Conservation (phyloP, 2,113 vertebrate genomes). For the Pterophyllum scalare region DNA sequence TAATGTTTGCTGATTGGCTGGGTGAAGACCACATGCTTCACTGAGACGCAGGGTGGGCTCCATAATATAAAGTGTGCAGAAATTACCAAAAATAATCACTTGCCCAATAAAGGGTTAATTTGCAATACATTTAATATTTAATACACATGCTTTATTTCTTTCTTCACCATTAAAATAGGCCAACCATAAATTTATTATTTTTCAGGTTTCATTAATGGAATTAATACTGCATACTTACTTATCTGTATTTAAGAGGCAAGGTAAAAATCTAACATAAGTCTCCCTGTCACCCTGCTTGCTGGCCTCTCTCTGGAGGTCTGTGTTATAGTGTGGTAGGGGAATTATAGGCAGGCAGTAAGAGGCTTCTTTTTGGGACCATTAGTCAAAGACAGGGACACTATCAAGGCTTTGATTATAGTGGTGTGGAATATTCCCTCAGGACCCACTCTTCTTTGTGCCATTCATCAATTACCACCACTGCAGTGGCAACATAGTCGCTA, state of each 20-base stretch:
- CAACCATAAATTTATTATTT: background rate
- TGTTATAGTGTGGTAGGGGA: slow-evolving; percentile 1
- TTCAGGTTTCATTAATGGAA: background rate
- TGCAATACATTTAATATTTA: background rate
- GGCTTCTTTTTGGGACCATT: slow-evolving; percentile 59
- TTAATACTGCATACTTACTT: background rate
- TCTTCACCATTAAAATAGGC: background rate
- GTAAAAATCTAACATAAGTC: slow-evolving; percentile 4
- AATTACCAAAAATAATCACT: too few species aligned
- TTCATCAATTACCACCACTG: slow-evolving; percentile 62
- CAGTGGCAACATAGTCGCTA: slow-evolving; percentile 24
- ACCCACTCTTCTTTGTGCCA: slow-evolving; percentile 55
- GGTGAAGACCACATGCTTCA: too few species aligned
- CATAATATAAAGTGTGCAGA: too few species aligned
- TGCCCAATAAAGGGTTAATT: background rate
- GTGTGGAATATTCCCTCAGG: slow-evolving; percentile 43
- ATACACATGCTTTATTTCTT: background rate
- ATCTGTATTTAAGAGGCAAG: slow-evolving; percentile 1
- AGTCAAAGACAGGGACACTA: slow-evolving; percentile 66
- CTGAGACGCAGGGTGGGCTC: too few species aligned
- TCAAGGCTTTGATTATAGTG: slow-evolving; percentile 61
- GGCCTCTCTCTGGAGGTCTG: slow-evolving; percentile 7
- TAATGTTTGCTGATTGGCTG: too few species aligned
- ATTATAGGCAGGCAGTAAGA: slow-evolving; percentile 34
- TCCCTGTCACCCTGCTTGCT: background rate